Evolutionary conservation across 2,797 vertebrate species (phyloP).

Genomic region (Euthynnus affinis): DNA sequence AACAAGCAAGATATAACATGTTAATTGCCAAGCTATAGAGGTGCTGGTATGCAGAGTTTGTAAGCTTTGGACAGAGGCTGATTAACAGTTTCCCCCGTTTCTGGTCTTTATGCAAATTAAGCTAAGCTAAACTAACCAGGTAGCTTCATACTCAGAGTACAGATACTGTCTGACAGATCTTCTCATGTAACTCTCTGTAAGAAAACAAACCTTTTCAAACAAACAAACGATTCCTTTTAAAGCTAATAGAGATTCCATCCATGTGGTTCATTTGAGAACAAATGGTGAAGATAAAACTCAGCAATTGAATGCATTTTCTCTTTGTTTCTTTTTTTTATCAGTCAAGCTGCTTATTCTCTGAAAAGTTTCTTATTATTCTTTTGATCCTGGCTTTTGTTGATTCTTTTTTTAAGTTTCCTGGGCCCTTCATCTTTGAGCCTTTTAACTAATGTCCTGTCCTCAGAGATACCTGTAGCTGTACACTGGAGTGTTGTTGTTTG

Average conservation of each 20-base stretch:
- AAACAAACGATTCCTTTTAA: background rate
- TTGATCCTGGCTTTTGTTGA: background rate
- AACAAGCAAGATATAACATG: too few species aligned
- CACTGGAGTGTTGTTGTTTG: conserved; percentile 37
- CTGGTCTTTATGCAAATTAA: too few species aligned
- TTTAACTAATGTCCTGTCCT: conserved; percentile 45
- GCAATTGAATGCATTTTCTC: background rate
- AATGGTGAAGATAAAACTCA: background rate
- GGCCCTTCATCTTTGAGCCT: conserved; percentile 37
- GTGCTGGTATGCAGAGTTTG: too few species aligned
- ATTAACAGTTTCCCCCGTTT: too few species aligned
- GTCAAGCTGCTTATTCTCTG: background rate
- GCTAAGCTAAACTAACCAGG: too few species aligned
- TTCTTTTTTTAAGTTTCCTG: conserved; percentile 24
- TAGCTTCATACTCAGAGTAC: too few species aligned
- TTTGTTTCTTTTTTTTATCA: background rate
- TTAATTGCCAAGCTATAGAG: too few species aligned
- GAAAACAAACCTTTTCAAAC: too few species aligned
- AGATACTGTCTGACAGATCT: too few species aligned
- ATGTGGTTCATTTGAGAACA: background rate
- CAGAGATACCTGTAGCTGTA: conserved; percentile 36
- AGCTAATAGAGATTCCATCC: background rate
- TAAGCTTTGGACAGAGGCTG: too few species aligned
- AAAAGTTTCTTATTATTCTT: conserved; percentile 6
- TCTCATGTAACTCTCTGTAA: too few species aligned